These are phyloP conservation scores for Toxostoma redivivum DNA, from an alignment of 2,113 vertebrate genomes.

Conservation along the genomic window DNA sequence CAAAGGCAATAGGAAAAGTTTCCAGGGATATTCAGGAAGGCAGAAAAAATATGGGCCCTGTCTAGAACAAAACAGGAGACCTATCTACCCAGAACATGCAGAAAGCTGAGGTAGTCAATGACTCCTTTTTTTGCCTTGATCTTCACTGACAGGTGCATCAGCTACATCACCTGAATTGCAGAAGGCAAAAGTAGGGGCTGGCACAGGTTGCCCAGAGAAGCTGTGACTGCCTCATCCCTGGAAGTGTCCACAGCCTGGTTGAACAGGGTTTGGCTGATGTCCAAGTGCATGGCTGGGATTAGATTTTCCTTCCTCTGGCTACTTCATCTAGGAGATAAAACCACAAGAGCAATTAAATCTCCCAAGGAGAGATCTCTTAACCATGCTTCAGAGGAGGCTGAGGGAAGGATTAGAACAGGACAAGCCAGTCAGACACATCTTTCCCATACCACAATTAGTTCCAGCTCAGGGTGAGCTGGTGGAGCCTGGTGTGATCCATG, in stretches of 20 bases:
- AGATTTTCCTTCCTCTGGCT: background rate
- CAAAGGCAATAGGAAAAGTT: background rate
- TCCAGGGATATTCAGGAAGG: background rate
- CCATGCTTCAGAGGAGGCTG: background rate
- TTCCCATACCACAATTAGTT: background rate
- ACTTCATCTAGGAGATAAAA: background rate
- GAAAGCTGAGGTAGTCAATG: background rate
- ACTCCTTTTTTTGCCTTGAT: background rate
- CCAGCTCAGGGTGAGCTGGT: background rate
- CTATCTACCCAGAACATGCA: background rate
- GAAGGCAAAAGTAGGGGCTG: background rate
- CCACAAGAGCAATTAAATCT: background rate
- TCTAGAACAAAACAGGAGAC: background rate
- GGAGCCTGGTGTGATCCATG: background rate
- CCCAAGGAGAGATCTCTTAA: background rate
- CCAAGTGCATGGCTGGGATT: background rate
- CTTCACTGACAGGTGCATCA: background rate
- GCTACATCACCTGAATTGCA: background rate
- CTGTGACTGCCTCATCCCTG: background rate
- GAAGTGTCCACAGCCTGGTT: background rate
- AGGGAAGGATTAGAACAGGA: background rate
- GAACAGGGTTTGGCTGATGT: background rate
- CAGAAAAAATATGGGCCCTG: background rate
- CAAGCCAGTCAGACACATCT: background rate
- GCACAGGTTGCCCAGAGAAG: background rate